These are phyloP conservation scores for Halcyon chelicuti DNA, from an alignment of 2,797 vertebrate species.

Conservation along the genomic window DNA sequence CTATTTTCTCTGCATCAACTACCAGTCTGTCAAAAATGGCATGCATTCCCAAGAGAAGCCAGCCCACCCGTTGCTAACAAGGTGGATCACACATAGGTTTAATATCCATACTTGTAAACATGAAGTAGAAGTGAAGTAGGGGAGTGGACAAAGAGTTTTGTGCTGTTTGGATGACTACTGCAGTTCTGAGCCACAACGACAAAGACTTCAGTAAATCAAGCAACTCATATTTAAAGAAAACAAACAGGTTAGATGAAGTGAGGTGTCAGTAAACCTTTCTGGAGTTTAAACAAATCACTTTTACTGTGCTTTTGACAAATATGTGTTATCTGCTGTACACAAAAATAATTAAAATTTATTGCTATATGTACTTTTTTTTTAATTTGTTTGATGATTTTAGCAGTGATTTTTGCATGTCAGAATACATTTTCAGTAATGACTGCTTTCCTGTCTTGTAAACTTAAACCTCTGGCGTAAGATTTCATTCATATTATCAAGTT, in stretches of 20 bases:
- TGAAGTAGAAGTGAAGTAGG: background rate
- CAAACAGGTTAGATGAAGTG: background rate
- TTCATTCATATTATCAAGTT: background rate
- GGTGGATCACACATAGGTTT: background rate
- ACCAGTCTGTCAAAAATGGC: background rate
- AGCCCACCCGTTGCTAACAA: background rate
- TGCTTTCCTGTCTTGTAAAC: background rate
- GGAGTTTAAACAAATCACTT: background rate
- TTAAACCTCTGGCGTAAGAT: background rate
- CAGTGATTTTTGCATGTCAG: background rate
- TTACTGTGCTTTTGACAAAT: background rate
- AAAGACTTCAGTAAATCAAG: background rate
- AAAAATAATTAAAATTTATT: background rate
- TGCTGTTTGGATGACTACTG: background rate
- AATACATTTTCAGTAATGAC: background rate
- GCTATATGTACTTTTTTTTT: background rate
- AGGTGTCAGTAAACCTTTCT: background rate
- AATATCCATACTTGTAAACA: background rate
- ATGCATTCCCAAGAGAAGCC: background rate
- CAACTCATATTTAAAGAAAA: background rate
- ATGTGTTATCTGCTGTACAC: background rate
- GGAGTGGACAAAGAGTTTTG: background rate
- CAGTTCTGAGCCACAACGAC: background rate
- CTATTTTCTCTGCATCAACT: background rate
- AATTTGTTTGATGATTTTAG: background rate